Conservation (phyloP, 2,888 invertebrate genomes). For the Ormyrus rosae region DNA sequence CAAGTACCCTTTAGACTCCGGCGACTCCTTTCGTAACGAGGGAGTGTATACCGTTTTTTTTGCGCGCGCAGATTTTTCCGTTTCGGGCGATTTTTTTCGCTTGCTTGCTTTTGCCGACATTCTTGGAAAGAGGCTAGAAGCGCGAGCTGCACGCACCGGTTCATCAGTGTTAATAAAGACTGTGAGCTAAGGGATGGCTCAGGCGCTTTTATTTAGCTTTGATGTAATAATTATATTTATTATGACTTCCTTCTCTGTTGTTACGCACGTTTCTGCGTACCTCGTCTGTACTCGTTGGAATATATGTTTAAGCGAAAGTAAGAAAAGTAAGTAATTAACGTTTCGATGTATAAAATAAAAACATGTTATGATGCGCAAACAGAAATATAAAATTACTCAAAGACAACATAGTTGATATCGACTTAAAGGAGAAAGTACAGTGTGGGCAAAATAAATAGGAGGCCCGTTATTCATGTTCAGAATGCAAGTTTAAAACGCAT, state of each 20-base stretch:
- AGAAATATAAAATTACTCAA: constrained; percentile 25
- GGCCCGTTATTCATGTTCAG: background rate
- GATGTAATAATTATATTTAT: constrained; percentile 38
- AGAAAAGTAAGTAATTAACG: constrained; percentile 27
- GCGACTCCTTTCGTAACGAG: background rate
- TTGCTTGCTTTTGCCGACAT: background rate
- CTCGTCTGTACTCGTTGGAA: constrained; percentile 10
- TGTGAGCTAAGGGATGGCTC: background rate
- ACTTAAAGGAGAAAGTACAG: constrained; percentile 7
- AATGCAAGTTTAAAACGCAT: constrained; percentile 24
- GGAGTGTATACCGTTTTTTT: background rate
- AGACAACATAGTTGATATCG: constrained; percentile 1
- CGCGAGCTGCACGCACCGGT: constrained; percentile 4
- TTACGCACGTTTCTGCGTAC: background rate
- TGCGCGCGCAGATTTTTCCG: background rate
- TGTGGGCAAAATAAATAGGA: background rate
- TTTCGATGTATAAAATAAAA: constrained; percentile 38
- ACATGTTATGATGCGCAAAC: constrained; percentile 16
- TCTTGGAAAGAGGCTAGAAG: constrained; percentile 1
- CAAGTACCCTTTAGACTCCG: constrained; percentile 21
- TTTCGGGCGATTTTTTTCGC: constrained; percentile 22
- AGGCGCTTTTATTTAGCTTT: constrained; percentile 20
- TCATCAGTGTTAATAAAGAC: constrained; percentile 28
- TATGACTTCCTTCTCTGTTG: too few species aligned
- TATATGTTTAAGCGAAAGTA: constrained; percentile 8